Evolutionary conservation across 2,888 invertebrate species (phyloP), one percentile per base, ranked within the genome.

Genomic region (Elmis aenea): DNA sequence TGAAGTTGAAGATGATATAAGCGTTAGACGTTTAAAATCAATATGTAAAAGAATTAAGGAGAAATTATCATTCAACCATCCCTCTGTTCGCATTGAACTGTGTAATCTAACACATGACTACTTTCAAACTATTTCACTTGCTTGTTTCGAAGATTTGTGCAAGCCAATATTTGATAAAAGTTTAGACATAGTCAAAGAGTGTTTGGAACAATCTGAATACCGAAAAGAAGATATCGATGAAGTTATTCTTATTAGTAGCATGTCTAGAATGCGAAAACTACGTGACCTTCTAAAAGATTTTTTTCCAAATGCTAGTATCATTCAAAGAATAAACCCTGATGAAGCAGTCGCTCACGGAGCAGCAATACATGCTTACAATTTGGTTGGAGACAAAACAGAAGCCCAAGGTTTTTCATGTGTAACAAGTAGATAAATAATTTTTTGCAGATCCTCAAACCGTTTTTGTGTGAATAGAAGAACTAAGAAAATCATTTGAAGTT

Each of bases 221-320:
- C 89, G 91, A 71, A 93, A 93, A 67, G 70, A 78, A 2, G 76
- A 78, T 52, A 81, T 95, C 46, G 79, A 87, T 62, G 86, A 87
- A 61, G 88, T 92, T 43, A 90, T 91, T 10, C 69, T 86, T 64
- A 81, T 93, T 30, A 93, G 93, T 51, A 93, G 93, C 29, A 93
- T 93, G 34, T 94, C 93, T 14, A 83, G 93, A 67, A 93, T 94
- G 57, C 93, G 93, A 40, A 93, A 90, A 70, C 86, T 94, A 53
- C 92, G 94, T 71, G 90, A 91, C 63, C 75, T 94, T 41, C 76
- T 95, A 38, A 89, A 92, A 62, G 81, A 83, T 67, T 89, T 89
- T 73, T 91, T 91, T 74, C 85, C 86, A 42, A 90, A 89, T 70
- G 89, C 91, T 68, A 34, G 45, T 10, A 72, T 92, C 41, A 92